Base-by-base conservation (phyloP, 2,797 vertebrate species). In the Poeciliopsis presidionis region DNA sequence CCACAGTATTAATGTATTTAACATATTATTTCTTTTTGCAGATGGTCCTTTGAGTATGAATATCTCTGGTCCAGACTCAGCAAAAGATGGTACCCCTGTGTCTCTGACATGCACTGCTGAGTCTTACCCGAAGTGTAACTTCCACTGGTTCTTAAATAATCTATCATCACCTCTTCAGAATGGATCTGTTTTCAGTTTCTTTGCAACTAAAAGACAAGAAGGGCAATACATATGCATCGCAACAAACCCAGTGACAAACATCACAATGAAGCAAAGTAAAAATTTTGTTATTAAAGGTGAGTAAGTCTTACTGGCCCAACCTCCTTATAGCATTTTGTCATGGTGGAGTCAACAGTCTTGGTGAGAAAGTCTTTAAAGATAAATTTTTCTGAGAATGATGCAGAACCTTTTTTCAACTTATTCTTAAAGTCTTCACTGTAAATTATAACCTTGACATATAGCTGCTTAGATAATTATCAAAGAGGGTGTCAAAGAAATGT, bases 211-310 rank as follows among this genome's bases (percentile, higher is more conserved):
- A 46, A 1, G 25, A 3, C 71, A 12, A 0, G 14, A 13, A 16
- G 90, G 92, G 59, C 84, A 25, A 9, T 96, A 93, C 84, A 93
- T 53, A 20, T 96, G 95, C 46, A n/a, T 72, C 69, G 95, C 95
- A 5, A 90, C 0, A 45, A 96, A 96, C 86, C 85, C 85, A 12
- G 84, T 95, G 89, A 96, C 95, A 75, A 89, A 90, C 7, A 81
- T 91, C 81, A 88, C 76, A 11, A 39, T 85, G 79, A 77, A 22
- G 55, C 8, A 77, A 14, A 86, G 8, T 2, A 75, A 84, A 85
- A 2, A 0, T 3, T 75, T 93, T 12, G 36, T 18, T 5, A 0
- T 92, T 28, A 25, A 46, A 30, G 84, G 95, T 96, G 69, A 95
- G 93, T 88, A 61, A 78, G 14, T 18, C 9, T 51, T 16, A 39